Evolutionary conservation across 2,888 invertebrate species (phyloP).

Genomic region (Phoenoteleia sp.): DNA sequence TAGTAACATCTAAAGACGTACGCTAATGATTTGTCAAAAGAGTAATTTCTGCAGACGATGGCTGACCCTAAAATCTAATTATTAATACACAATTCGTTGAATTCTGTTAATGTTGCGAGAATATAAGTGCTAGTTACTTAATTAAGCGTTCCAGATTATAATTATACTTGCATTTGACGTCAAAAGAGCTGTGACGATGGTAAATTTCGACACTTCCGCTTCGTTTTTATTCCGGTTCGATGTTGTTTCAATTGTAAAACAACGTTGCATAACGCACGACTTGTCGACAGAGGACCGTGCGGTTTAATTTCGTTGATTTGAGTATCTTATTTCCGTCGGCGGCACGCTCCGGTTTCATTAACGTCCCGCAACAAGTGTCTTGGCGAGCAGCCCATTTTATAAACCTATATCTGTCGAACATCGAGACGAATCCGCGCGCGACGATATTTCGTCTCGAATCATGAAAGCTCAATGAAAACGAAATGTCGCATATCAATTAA

Average conservation of each 20-base stretch:
- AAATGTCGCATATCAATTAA: not conserved
- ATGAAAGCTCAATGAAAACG: not conserved
- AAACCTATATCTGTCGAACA: conserved; percentile 56
- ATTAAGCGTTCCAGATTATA: too few species aligned
- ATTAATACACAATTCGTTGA: too few species aligned
- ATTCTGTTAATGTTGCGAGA: too few species aligned
- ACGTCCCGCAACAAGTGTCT: conserved; percentile 83
- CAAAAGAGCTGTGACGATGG: too few species aligned
- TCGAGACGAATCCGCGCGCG: not conserved
- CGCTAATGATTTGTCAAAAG: too few species aligned
- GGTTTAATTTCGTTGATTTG: conserved; percentile 47
- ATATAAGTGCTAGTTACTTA: too few species aligned
- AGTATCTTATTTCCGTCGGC: conserved; percentile 57
- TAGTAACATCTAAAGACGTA: too few species aligned
- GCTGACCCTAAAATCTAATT: too few species aligned
- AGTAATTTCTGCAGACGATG: too few species aligned
- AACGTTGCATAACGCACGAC: conserved; percentile 7
- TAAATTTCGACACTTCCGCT: too few species aligned
- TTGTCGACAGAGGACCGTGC: not conserved
- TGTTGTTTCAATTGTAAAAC: not conserved
- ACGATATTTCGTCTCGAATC: not conserved
- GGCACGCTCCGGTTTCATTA: conserved; percentile 80
- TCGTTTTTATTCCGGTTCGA: not conserved
- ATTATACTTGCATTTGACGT: too few species aligned
- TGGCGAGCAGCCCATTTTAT: conserved; percentile 80